A percentile compares a stretch with the other conserved stretches of the same genome.
These are phyloP conservation scores for Andrena fulva DNA, from an alignment of 2,888 invertebrate species.

Conservation along the genomic window DNA sequence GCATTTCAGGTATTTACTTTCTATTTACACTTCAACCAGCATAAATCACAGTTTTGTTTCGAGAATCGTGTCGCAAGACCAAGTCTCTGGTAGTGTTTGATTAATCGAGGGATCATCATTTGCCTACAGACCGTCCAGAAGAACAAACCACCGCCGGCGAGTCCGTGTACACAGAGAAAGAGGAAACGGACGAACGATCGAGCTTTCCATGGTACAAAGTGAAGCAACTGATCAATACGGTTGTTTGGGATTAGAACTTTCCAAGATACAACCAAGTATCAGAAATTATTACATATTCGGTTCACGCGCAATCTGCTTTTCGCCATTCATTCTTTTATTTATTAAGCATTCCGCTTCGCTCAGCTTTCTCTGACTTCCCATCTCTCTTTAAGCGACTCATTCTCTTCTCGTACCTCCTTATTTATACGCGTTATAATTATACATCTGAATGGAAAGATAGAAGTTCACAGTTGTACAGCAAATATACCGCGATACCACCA, in stretches of 20 bases:
- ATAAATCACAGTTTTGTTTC: too few species aligned
- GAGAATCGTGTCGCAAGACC: background rate
- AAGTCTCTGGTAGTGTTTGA: background rate
- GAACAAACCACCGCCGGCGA: background rate
- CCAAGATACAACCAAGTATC: constrained; percentile 9
- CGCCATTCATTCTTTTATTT: constrained; percentile 44
- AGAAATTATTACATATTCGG: background rate
- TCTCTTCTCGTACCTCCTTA: constrained; percentile 17
- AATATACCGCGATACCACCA: too few species aligned
- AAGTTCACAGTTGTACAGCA: background rate
- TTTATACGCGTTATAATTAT: background rate
- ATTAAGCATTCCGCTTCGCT: constrained; percentile 44
- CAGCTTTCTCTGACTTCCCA: constrained; percentile 28
- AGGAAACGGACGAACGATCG: constrained; percentile 47
- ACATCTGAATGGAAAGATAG: background rate
- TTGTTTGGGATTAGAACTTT: constrained; percentile 88
- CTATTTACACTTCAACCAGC: background rate
- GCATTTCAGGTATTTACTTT: constrained; percentile 81
- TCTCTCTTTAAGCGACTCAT: constrained; percentile 12
- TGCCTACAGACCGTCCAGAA: constrained; percentile 12
- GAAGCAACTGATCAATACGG: constrained; percentile 88
- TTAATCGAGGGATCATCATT: background rate
- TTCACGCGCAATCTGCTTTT: constrained; percentile 19
- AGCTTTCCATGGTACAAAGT: constrained; percentile 92
- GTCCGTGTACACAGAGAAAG: background rate